Evolutionary conservation across 2,888 invertebrate genomes (phyloP).

Genomic region (Eupithecia abbreviata): DNA sequence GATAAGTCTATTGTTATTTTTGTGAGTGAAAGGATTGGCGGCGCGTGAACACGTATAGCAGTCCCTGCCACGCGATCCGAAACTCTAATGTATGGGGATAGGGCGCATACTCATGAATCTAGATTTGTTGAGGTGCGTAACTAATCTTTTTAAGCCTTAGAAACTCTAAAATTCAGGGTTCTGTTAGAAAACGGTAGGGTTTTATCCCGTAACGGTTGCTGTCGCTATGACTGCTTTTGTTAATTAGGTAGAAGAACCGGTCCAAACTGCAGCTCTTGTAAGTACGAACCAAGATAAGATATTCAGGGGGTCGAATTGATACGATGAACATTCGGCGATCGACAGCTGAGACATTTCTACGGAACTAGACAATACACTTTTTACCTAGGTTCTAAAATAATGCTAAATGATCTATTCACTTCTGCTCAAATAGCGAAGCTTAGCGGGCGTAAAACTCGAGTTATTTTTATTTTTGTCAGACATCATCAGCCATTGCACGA

Average conservation of each 20-base stretch:
- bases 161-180: neutral
- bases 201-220: neutral
- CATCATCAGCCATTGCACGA: too few species aligned
- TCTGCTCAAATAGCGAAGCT: too few species aligned
- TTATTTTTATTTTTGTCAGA: too few species aligned
- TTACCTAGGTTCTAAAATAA: too few species aligned
- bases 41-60: neutral
- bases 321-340: neutral
- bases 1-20: constrained; percentile 13
- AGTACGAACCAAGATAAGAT: neutral
- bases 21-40: constrained; percentile 7
- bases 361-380: neutral
- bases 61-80: neutral
- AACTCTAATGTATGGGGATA: neutral
- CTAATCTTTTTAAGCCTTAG: neutral
- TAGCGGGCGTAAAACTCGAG: too few species aligned
- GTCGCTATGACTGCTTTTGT: neutral
- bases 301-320: too few species aligned
- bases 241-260: neutral
- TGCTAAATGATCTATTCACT: too few species aligned
- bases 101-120: neutral
- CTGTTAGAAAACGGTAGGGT: neutral
- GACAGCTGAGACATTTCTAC: neutral
- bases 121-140: neutral
- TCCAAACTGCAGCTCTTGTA: neutral